These are phyloP conservation scores for Clamator glandarius DNA, from an alignment of 2,797 vertebrate genomes.

Conservation along the genomic window DNA sequence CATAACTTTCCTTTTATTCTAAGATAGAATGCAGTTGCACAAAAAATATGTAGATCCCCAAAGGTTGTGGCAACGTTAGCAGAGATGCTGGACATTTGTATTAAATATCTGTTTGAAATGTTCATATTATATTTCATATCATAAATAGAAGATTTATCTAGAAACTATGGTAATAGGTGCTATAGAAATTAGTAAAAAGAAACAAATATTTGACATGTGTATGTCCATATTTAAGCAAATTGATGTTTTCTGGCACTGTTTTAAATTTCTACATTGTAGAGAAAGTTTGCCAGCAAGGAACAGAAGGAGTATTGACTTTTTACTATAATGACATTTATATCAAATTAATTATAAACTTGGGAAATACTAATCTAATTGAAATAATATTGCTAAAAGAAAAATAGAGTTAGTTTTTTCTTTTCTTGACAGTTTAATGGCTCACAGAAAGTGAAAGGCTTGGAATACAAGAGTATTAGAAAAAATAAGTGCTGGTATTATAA, in stretches of 20 bases:
- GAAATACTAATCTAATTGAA: constrained; percentile 62
- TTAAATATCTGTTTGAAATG: background rate
- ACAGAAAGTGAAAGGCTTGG: constrained; percentile 4
- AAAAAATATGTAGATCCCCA: background rate
- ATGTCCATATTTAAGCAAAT: constrained; percentile 57
- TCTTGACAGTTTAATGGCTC: background rate
- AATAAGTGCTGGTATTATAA: background rate
- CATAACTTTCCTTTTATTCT: background rate
- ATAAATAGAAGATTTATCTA: background rate
- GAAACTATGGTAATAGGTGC: background rate
- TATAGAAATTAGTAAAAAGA: constrained; percentile 36
- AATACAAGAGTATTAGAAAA: background rate
- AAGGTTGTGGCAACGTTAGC: background rate
- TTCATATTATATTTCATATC: background rate
- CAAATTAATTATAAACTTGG: constrained; percentile 64
- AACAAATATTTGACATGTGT: constrained; percentile 64
- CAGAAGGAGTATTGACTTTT: constrained; percentile 70
- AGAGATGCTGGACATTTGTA: background rate
- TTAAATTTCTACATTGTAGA: constrained; percentile 27
- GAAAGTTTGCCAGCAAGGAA: constrained; percentile 67
- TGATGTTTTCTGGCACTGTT: constrained; percentile 44
- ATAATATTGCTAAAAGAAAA: constrained; percentile 35
- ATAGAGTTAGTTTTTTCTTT: background rate
- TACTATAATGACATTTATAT: constrained; percentile 63
- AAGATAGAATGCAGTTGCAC: background rate